Percentiles rank a stretch among this genome's conserved stretches.
These are phyloP conservation scores for Macrosteles quadrilineatus DNA, from an alignment of 1,140 invertebrate genomes.

Conservation along the genomic window DNA sequence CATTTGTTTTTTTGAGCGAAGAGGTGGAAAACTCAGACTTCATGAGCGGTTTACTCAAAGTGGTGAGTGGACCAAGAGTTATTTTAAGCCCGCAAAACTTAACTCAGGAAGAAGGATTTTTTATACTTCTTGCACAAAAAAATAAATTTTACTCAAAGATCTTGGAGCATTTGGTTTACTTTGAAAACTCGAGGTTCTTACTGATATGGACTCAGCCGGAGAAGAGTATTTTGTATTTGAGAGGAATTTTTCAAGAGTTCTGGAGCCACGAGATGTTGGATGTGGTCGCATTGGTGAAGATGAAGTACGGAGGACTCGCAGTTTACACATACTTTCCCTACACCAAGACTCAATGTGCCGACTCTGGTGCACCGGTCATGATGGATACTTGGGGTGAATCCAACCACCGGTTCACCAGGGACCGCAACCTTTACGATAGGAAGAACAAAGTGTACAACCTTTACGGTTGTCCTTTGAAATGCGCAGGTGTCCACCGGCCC, in stretches of 20 bases:
- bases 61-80: not conserved
- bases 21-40: slow-evolving; percentile 27
- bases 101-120: slow-evolving; percentile 27
- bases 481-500: slow-evolving; percentile 38
- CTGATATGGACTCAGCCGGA: slow-evolving; percentile 30
- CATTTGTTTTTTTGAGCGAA: slow-evolving; percentile 25
- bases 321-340: slow-evolving; percentile 42
- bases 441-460: slow-evolving; percentile 38
- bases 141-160: slow-evolving; percentile 34
- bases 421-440: slow-evolving; percentile 35
- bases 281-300: slow-evolving; percentile 39
- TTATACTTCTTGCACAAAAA: slow-evolving; percentile 25
- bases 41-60: not conserved
- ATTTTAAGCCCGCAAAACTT: slow-evolving; percentile 29
- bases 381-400: slow-evolving; percentile 39
- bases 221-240: slow-evolving; percentile 22
- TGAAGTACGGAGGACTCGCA: slow-evolving; percentile 35
- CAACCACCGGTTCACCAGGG: slow-evolving; percentile 28
- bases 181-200: slow-evolving; percentile 27
- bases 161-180: slow-evolving; percentile 17
- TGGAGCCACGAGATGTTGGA: slow-evolving; percentile 42
- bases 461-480: slow-evolving; percentile 39
- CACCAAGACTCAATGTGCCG: slow-evolving; percentile 36
- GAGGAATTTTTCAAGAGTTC: slow-evolving; percentile 38
- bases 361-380: slow-evolving; percentile 38